These are phyloP conservation scores for Lasaia peninsularis DNA, from an alignment of 1,140 invertebrate species.

Conservation along the genomic window DNA sequence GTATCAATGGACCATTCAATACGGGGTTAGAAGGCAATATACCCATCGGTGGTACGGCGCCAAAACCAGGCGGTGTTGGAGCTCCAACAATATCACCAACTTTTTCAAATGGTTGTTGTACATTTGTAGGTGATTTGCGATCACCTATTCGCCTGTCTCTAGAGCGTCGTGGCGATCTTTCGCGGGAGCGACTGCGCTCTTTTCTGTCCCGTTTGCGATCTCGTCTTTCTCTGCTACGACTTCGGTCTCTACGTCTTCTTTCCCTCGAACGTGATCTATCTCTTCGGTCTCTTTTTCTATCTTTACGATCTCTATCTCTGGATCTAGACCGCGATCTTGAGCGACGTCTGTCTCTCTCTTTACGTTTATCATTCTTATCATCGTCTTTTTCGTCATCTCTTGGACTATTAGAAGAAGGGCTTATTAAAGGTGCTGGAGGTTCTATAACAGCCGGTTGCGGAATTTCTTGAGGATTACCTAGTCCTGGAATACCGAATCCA, in stretches of 20 bases:
- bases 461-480: constrained; percentile 66
- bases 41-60: constrained; percentile 22
- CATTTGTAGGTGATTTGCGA: constrained; percentile 46
- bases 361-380: constrained; percentile 47
- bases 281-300: constrained; percentile 74
- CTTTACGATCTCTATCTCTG: constrained; percentile 65
- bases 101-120: constrained; percentile 17
- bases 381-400: constrained; percentile 62
- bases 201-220: constrained; percentile 77
- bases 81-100: constrained; percentile 16
- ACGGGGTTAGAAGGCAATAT: constrained; percentile 21
- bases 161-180: constrained; percentile 54
- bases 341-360: constrained; percentile 54
- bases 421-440: constrained; percentile 61
- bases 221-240: constrained; percentile 77
- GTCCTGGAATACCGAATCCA: constrained; percentile 52
- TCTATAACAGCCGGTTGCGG: constrained; percentile 69
- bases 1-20: constrained; percentile 32
- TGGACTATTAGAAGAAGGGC: constrained; percentile 33
- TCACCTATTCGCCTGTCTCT: constrained; percentile 56
- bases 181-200: constrained; percentile 73
- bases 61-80: constrained; percentile 14
- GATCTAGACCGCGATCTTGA: constrained; percentile 61
- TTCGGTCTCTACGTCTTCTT: constrained; percentile 73
- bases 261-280: constrained; percentile 75